Evolutionary conservation across 2,113 vertebrate species (phyloP), one percentile per base, ranked within the genome.

Genomic region (Platichthys flesus): DNA sequence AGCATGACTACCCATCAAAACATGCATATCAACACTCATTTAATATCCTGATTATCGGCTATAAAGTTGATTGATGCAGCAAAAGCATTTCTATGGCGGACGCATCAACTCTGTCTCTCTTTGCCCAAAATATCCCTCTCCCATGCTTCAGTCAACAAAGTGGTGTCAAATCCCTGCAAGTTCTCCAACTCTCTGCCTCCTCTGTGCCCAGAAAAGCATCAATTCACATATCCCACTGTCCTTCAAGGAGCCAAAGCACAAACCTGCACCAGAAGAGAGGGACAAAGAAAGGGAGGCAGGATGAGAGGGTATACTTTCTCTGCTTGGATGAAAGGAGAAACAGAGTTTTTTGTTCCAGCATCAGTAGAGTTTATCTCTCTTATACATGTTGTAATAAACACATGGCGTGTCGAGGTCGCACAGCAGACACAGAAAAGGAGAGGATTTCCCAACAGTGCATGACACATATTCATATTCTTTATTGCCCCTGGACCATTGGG

Each of bases 161-260:
- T 56, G 28, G 49, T 79, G 54, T 78, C 73, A 76, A 59, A 84
- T 77, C 66, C 52, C 62, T 66, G 35, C 31, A 72, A 70, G 64
- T 71, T 78, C 56, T 23, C 51, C 42, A 76, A 31, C 31, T 68
- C 68, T 74, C 82, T 76, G 49, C n/a, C 28, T 76, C 57, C 18
- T 51, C 47, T 51, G 23, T 24, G 37, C 52, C 82, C 37, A 62
- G 9, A 88, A 89, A 85, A 89, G 81, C 69, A 87, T 75, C 72
- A 74, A 81, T 85, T 88, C 67, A 82, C 67, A 60, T 74, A 45
- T 85, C 78, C 45, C 26, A 58, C 67, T 73, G 81, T 85, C 75
- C 65, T 82, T 83, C 72, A 85, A 74, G 76, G 82, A 82, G 82
- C 64, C 49, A 71, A 77, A 78, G 87, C 64, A 77, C 14, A 81